Percentiles rank a stretch among this genome's conserved stretches.
These are phyloP conservation scores for Tricholaema leucomelas DNA, from an alignment of 2,113 vertebrate species.

Conservation along the genomic window DNA sequence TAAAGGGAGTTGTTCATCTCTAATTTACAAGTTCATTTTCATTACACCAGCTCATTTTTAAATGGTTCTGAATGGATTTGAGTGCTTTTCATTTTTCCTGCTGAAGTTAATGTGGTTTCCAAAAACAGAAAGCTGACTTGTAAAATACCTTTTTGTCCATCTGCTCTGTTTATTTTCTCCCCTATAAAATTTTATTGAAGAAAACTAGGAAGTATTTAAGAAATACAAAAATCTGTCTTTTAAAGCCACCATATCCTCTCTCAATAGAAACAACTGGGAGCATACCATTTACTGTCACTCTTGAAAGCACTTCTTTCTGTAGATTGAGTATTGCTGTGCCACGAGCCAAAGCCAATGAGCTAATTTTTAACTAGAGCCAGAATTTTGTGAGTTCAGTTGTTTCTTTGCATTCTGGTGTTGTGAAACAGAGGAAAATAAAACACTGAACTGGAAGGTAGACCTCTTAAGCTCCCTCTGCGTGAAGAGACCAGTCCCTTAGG, in stretches of 20 bases:
- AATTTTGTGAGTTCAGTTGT: background rate
- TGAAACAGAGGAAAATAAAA: background rate
- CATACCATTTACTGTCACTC: accelerated
- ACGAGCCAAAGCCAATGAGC: background rate
- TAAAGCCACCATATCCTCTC: background rate
- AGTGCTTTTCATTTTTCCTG: background rate
- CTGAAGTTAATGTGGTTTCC: background rate
- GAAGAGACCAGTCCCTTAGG: background rate
- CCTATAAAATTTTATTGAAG: background rate
- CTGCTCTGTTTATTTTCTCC: background rate
- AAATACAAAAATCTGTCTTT: background rate
- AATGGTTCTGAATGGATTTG: background rate
- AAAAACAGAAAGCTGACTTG: background rate
- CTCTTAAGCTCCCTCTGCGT: background rate
- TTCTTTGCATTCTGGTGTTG: background rate
- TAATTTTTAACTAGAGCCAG: background rate
- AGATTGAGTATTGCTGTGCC: background rate
- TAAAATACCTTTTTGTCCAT: background rate
- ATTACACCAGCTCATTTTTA: background rate
- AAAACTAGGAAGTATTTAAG: background rate
- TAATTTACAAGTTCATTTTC: background rate
- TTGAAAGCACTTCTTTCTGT: background rate
- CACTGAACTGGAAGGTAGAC: background rate
- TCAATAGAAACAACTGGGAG: background rate
- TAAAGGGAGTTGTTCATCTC: background rate